These are phyloP conservation scores for Chrysochloris asiatica DNA, from an alignment of 2,113 vertebrate genomes.

Conservation along the genomic window DNA sequence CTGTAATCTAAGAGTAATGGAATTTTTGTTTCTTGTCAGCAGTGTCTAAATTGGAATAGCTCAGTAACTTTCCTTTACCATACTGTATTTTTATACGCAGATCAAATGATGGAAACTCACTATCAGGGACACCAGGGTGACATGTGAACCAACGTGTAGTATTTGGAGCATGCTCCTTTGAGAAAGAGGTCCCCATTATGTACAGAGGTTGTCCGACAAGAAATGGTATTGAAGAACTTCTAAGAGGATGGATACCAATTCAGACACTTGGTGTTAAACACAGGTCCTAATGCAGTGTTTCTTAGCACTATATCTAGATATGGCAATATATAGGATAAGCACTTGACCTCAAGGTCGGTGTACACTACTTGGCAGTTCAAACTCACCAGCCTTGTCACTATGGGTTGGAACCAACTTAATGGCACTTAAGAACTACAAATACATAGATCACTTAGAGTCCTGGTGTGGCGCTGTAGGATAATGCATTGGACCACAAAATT, in stretches of 20 bases:
- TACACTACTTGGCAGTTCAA: too few species aligned
- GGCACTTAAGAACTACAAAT: too few species aligned
- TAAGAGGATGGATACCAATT: too few species aligned
- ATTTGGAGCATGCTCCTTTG: background rate
- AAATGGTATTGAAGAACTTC: too few species aligned
- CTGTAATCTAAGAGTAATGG: background rate
- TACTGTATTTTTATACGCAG: background rate
- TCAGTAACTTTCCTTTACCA: background rate
- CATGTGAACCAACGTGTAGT: background rate
- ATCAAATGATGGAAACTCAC: background rate
- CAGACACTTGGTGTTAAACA: background rate
- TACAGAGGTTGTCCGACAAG: background rate
- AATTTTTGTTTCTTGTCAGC: constrained; percentile 24
- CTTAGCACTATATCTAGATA: background rate
- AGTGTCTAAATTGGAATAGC: background rate
- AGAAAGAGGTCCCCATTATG: background rate
- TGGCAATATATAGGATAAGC: too few species aligned
- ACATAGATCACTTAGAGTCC: too few species aligned
- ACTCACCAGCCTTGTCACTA: too few species aligned
- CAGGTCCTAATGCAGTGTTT: background rate
- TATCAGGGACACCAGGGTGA: background rate
- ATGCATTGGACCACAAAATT: too few species aligned
- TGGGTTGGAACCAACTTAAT: too few species aligned
- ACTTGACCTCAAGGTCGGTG: too few species aligned
- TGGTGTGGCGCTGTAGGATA: too few species aligned